Evolutionary conservation across 1,140 invertebrate species (phyloP).

Genomic region (Augochlora pura): DNA sequence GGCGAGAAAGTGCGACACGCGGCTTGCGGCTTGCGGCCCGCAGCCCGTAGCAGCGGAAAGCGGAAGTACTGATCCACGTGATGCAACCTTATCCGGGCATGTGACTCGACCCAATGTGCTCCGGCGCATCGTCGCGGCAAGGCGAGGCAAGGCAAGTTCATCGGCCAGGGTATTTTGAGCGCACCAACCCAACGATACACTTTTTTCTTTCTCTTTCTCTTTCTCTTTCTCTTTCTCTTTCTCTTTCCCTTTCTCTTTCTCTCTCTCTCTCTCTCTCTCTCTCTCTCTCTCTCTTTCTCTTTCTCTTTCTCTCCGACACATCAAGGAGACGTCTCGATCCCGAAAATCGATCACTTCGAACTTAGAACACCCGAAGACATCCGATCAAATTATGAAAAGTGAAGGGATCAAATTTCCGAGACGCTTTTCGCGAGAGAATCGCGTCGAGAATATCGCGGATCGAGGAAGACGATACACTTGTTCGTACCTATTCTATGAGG

Average conservation of each 20-base stretch:
- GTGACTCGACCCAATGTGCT: constrained; percentile 19
- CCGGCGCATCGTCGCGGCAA: background rate
- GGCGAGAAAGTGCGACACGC: too few species aligned
- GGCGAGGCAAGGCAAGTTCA: too few species aligned
- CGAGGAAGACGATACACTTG: background rate
- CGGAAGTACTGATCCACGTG: constrained; percentile 2
- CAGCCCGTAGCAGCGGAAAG: background rate
- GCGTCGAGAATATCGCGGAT: background rate
- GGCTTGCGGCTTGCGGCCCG: background rate
- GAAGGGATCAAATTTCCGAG: background rate
- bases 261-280: too few species aligned
- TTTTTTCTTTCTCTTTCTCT: too few species aligned
- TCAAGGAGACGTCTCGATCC: background rate
- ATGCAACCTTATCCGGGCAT: constrained; percentile 45
- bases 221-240: too few species aligned
- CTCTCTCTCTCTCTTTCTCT: too few species aligned
- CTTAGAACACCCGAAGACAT: too few species aligned
- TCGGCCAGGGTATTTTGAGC: constrained; percentile 32
- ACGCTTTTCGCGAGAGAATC: background rate
- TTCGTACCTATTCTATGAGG: constrained; percentile 21
- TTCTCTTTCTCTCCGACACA: too few species aligned
- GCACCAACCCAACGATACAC: background rate
- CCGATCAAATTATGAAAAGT: too few species aligned
- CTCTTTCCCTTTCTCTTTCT: too few species aligned
- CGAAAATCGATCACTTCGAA: too few species aligned